These are phyloP conservation scores for Notothenia rossii DNA, from an alignment of 2,113 vertebrate genomes.

Conservation along the genomic window DNA sequence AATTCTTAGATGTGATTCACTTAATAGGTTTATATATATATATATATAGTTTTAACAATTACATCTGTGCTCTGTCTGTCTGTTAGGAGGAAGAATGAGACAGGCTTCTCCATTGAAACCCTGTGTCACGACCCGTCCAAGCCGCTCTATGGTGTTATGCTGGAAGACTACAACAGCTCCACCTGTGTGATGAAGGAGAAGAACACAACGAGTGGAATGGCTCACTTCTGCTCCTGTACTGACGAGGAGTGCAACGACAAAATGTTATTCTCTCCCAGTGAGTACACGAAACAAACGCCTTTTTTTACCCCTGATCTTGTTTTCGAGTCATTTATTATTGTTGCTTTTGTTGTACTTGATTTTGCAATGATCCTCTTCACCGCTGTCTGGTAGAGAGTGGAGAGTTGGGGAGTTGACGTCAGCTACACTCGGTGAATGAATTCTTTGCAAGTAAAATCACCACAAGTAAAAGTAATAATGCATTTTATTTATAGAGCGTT, in stretches of 20 bases:
- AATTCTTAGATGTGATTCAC: neutral
- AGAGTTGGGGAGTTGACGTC: too few species aligned
- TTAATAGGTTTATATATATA: neutral
- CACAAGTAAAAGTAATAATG: too few species aligned
- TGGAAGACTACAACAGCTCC: slow-evolving; percentile 86
- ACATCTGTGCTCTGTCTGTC: neutral
- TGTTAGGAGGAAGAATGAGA: slow-evolving; percentile 89
- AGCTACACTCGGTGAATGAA: too few species aligned
- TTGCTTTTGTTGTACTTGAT: too few species aligned
- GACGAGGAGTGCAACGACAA: slow-evolving; percentile 88
- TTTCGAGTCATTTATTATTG: too few species aligned
- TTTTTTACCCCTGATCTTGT: too few species aligned
- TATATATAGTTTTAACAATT: neutral
- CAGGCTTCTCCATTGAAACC: slow-evolving; percentile 88
- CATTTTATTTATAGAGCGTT: too few species aligned
- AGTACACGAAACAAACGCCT: slow-evolving; percentile 42
- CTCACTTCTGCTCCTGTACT: slow-evolving; percentile 91
- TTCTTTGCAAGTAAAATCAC: too few species aligned
- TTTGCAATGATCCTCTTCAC: too few species aligned
- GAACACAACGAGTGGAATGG: slow-evolving; percentile 80
- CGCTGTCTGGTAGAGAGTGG: too few species aligned
- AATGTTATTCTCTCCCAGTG: slow-evolving; percentile 86
- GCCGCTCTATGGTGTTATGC: slow-evolving; percentile 83
- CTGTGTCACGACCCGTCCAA: slow-evolving; percentile 89
- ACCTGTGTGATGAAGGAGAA: slow-evolving; percentile 91